Evolutionary conservation across 2,888 invertebrate genomes (phyloP).

Genomic region (Amphipoea lucens): DNA sequence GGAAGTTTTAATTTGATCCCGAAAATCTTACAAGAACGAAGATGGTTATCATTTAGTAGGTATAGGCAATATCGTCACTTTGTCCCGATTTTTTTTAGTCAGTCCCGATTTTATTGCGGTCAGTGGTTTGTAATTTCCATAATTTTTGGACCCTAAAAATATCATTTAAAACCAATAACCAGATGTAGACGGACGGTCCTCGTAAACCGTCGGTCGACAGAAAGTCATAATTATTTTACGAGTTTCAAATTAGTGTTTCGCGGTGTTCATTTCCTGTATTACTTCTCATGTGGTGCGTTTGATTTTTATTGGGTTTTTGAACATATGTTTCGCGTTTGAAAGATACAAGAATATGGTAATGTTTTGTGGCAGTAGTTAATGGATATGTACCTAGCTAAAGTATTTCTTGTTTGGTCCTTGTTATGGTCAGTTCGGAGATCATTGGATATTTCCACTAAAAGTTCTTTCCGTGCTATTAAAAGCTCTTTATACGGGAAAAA

Average conservation of each 20-base stretch:
- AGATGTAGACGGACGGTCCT: slow-evolving; percentile 40
- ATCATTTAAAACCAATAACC: slow-evolving; percentile 53
- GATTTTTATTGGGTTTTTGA: slow-evolving; percentile 54
- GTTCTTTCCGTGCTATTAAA: too few species aligned
- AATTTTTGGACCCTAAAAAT: slow-evolving; percentile 35
- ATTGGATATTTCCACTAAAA: neutral
- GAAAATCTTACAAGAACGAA: neutral
- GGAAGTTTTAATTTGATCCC: neutral
- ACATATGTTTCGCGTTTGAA: slow-evolving; percentile 47
- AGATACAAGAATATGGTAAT: slow-evolving; percentile 13
- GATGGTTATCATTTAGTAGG: too few species aligned
- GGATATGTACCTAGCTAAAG: neutral
- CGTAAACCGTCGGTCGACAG: slow-evolving; percentile 56
- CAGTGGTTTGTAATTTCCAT: neutral
- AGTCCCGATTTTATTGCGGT: neutral
- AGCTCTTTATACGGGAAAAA: too few species aligned
- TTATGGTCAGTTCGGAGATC: neutral
- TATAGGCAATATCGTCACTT: neutral
- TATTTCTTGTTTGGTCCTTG: neutral
- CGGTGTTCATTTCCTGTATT: slow-evolving; percentile 61
- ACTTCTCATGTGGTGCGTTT: slow-evolving; percentile 59
- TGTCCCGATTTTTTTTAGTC: neutral
- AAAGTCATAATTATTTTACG: slow-evolving; percentile 58
- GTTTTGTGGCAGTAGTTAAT: slow-evolving; percentile 1
- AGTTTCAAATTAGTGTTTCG: slow-evolving; percentile 66